Conservation (phyloP, 2,888 invertebrate genomes). For the Hydrotaea cyrtoneurina region DNA sequence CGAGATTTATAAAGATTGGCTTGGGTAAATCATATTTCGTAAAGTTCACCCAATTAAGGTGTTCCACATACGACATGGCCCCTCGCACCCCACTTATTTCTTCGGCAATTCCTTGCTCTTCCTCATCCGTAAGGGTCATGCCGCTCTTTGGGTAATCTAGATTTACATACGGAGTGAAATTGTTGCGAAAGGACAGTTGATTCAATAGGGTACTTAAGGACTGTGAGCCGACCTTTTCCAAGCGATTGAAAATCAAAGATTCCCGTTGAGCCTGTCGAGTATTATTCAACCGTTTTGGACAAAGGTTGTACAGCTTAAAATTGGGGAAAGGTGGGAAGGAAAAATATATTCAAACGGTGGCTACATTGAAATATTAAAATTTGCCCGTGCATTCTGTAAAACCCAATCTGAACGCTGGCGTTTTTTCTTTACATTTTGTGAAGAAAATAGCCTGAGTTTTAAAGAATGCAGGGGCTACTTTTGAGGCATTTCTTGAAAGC, state of each 20-base stretch:
- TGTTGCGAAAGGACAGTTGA: conserved; percentile 81
- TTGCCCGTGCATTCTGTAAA: not conserved
- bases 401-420: too few species aligned
- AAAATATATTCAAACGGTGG: too few species aligned
- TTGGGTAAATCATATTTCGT: conserved; percentile 87
- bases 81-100: conserved; percentile 85
- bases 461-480: too few species aligned
- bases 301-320: conserved; percentile 70
- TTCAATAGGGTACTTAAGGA: conserved; percentile 91
- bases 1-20: conserved; percentile 92
- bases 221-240: conserved; percentile 94
- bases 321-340: not conserved
- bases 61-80: conserved; percentile 91
- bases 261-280: conserved; percentile 81
- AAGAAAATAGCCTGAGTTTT: too few species aligned
- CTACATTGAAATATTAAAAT: not conserved
- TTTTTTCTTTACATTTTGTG: too few species aligned
- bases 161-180: conserved; percentile 64
- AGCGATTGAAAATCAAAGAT: conserved; percentile 91
- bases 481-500: not conserved
- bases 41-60: conserved; percentile 93
- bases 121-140: conserved; percentile 71
- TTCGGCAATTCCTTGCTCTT: conserved; percentile 87
- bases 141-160: fast-evolving
- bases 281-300: conserved; percentile 73